Base-by-base conservation (phyloP, 1,140 invertebrate genomes). In the Nasonia giraulti region DNA sequence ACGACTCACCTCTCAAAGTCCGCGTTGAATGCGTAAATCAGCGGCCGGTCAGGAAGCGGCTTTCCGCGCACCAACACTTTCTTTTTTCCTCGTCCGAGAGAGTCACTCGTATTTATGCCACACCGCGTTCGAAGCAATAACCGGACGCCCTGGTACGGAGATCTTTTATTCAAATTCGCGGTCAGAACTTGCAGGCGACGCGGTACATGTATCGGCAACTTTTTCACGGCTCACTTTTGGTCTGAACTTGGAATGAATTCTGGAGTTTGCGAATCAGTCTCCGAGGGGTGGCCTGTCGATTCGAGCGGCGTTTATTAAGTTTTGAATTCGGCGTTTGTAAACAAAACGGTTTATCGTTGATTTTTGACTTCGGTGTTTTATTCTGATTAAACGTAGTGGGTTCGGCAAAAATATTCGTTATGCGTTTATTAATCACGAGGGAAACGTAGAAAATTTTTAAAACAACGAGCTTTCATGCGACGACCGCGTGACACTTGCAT, bases 1-100 rank as follows among this genome's bases (percentile, higher is more conserved):
- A 62, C 8, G 11, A 71, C 69, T 71, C 14, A 71, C 69, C 69
- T 71, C 31, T 71, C 14, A 71, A 71, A 71, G 69, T 31, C 8
- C 69, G 69, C 12, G 69, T 71, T 71, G 69, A 71, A 71, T 71
- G 69, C 69, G 69, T 33, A 71, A 71, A 71, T 71, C 27, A 33
- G 14, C 14, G 69, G 27, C 69, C 23, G 55, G 6, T 20, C 27
- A 17, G 69, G 69, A 71, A 31, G 31, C 8, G 12, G 68, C 68
- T 69, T 69, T 69, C 66, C 50, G 50, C 14, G 55, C 20, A 62
- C 55, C 6, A n/a, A 62, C 55, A 71, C 69, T 71, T 71, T 66
- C n/a, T 66, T 71, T 69, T 33, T 71, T 27, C 17, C 23, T 33
- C 55, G 17, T 62, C 55, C 6, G 0, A 27, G 68, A 27, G 68